Base-by-base conservation (phyloP, 2,888 invertebrate genomes). In the Papilio demoleus region DNA sequence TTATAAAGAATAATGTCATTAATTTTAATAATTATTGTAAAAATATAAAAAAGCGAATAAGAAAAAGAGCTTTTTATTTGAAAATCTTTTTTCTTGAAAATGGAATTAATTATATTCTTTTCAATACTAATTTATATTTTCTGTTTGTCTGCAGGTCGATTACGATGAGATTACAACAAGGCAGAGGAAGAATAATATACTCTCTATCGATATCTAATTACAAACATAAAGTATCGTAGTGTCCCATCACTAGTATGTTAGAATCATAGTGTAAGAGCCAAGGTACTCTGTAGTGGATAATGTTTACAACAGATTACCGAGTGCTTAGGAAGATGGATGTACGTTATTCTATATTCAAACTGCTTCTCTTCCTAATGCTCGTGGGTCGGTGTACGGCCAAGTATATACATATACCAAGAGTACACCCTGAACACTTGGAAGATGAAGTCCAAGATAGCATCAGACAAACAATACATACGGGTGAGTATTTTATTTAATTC, bases 311-410 rank as follows among this genome's bases (percentile, higher is more conserved):
- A 78, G 84, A 82, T 80, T 81, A 74, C 81, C 79, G 82, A 80
- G 84, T 86, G 81, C 79, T 86, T 66, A 83, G 79, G 81, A 91
- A 87, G 77, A 90, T 90, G 90, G 86, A 88, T 78, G 85, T 88
- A 83, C 82, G 86, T 83, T 88, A 88, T 87, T 84, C 84, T 60
- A 81, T 91, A 73, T 91, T 89, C 71, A 90, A 88, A 84, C 82
- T 92, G 63, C 79, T 92, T 74, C 78, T 92, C 71, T 91, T 92
- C 75, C 90, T 90, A 88, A 83, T 86, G 77, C 77, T 90, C 80
- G 86, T 90, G 72, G 82, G 83, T 76, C 86, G 88, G 86, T 92
- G 92, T 72, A 81, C 83, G 73, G 90, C 88, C 40, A 92, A 90
- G 75, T 85, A 88, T 68, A 81, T 91, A 68, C 77, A 75, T 31